Evolutionary conservation across 2,888 invertebrate genomes (phyloP), one percentile per base, ranked within the genome.

Genomic region (Penaeus monodon): DNA sequence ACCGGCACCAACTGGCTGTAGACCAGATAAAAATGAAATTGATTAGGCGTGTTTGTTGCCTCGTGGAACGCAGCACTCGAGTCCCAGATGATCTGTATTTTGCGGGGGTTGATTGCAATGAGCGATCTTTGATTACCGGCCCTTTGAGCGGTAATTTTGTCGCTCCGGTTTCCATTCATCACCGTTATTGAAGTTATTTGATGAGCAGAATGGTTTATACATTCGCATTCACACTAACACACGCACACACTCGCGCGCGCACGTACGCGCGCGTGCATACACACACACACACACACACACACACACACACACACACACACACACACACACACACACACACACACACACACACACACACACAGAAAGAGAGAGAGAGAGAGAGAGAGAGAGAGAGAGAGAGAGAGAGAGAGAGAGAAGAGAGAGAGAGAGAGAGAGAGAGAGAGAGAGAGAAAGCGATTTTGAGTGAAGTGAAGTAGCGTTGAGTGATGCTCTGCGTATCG

Each of bases 251-350:
- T 27, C 74, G 33, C 74, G 33, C 74, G 17, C 74, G 33, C 74
- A 74, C 74, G 17, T 38, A 74, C 38, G 1, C 33, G 33, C 2
- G 1, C 74, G 33, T 38, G 1, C 33, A 74, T 38, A 3, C 74
- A 74, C 33, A 29, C 74, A 74, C 74, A 74, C 8, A n/a, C 74
- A 74, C 74, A 29, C 33, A 74, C 33, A 29, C 74, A 74, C 74
- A 29, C 33, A 74, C 74, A 29, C 74, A 74, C 33, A 29, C 74
- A 74, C 74, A 74, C 8, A n/a, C 29, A 29, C 74, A 74, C 74
- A 29, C 74, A 74, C 74, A 29, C 74, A 74, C 74, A 29, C 74
- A 74, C 74, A 29, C 74, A 74, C 74, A 74, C 74, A 29, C 33
- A 74, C 33, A 29, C 74, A 74, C 74, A 29, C 7, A 74, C 74